Base-by-base conservation (phyloP, 2,113 vertebrate species). In the Siniperca chuatsi region DNA sequence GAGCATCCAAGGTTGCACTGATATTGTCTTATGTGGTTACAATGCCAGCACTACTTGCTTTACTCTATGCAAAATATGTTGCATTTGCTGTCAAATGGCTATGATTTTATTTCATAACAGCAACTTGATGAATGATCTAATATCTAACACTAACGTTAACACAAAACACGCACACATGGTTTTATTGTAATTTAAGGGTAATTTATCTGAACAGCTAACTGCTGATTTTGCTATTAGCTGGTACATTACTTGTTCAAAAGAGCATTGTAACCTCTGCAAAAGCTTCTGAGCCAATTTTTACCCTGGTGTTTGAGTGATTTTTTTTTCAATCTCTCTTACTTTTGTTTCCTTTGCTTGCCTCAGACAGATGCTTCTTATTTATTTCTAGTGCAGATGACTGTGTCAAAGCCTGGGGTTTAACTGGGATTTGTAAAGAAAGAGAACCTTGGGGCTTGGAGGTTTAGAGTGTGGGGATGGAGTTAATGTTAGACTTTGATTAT, bases 351-450 rank as follows among this genome's bases (percentile, higher is more conserved):
- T 46, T 75, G 66, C 57, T 57, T 44, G n/a, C 57, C 60, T 72
- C 25, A 54, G 48, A 79, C 44, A 65, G 9, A 62, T 23, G 52
- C 13, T 46, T 44, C 29, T 29, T 71, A 29, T 64, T 81, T 48
- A 57, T 57, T 7, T 40, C 54, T 61, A 12, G 9, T 29, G 25
- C 48, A 85, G 72, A 71, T 5, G 18, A 33, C 58, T 73, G 60
- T 60, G 50, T 65, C 8, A 33, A 71, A 81, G 50, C 67, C 74
- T 23, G 7, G 61, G 73, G 73, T 86, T 81, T 86, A 77, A 77
- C 52, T 67, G 35, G 54, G 78, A 73, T 86, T 81, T 86, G 73
- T 78, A 67, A 81, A 55, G 44, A 40, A 81, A 44, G 6, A 61
- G 62, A 79, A 54, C 76, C 58, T 44, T 29, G 11, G 40, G 72